Base-by-base conservation (phyloP, 2,797 vertebrate species). In the Pangasius mekongensis region DNA sequence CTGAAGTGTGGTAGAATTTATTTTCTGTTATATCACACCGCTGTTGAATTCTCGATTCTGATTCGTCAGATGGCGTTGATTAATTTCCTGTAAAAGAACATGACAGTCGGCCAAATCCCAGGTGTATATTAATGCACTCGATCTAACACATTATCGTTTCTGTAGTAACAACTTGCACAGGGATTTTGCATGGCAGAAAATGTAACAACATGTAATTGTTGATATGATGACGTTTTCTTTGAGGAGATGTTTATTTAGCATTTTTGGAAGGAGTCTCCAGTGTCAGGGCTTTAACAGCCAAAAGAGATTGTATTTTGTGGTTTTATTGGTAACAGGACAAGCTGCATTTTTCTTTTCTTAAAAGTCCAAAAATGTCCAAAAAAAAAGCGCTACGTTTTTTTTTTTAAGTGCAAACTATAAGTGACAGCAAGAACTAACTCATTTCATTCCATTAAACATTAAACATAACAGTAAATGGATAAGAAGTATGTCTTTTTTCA, bases 221-320 rank as follows among this genome's bases (percentile, higher is more conserved):
- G n/a, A 67, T 69, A 69, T 8, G 33, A 10, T 71, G 9, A 67
- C 0, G 4, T 24, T 76, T 49, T 76, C 10, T 76, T 13, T 14
- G 20, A 14, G 2, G 43, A 27, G 10, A 76, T 18, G 43, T 47
- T 76, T 49, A 27, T 74, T 27, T n/a, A 2, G 43, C 24, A 20
- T 56, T 78, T 81, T 81, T 60, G 33, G 56, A 81, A 62, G 54
- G 54, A 39, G 33, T 82, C 80, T 14, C 33, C 56, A 60, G 56
- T 39, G 22, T 60, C 78, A 39, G 30, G 13, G 52, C 3, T 58
- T 22, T 80, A 58, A 36, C 54, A 36, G 30, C 18, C 13, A 9
- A 10, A 18, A 0, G 1, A 20, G n/a, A 58, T 36, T 80, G 30
- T 13, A n/a, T 2, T 24, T 9, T 69, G 7, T 71, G 33, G 18